phyloP scores from a whole-genome alignment of 2,888 invertebrate species.

The Oegoconia quadripuncta region DNA sequence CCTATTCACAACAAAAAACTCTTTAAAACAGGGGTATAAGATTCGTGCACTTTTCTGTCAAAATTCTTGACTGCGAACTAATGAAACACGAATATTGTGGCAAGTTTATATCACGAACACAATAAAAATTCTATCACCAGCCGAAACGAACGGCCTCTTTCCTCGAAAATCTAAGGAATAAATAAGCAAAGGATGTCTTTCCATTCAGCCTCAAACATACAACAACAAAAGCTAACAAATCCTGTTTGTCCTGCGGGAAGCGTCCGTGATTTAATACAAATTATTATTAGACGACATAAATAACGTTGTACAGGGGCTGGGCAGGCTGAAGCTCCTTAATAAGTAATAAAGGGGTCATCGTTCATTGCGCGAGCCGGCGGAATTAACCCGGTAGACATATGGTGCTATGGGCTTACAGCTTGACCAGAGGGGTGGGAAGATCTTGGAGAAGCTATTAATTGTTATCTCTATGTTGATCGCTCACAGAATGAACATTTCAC shows the following conservation, averaged over 20 bases:
- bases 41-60: conserved; percentile 24
- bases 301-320: conserved; percentile 63
- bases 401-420: conserved; percentile 28
- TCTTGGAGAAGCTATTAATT: too few relatives aligned
- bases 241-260: conserved; percentile 71
- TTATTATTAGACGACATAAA: conserved; percentile 79
- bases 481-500: too few relatives aligned
- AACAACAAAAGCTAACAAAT: conserved; percentile 76
- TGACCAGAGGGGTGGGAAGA: neutral
- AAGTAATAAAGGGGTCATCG: conserved; percentile 79
- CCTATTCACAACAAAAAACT: conserved; percentile 6
- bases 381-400: conserved; percentile 67
- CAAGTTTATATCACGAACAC: conserved; percentile 24
- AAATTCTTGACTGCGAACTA: conserved; percentile 28
- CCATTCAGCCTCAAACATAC: conserved; percentile 47
- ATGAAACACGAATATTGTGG: conserved; percentile 32
- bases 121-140: conserved; percentile 14
- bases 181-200: conserved; percentile 40
- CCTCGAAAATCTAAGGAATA: conserved; percentile 23
- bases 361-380: conserved; percentile 53
- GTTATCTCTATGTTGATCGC: too few relatives aligned
- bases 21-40: conserved; percentile 5
- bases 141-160: conserved; percentile 6
- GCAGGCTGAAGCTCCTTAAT: conserved; percentile 67
- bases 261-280: conserved; percentile 78